Percentiles rank a stretch among this genome's conserved stretches.
Conservation (phyloP, 2,888 invertebrate genomes). For the Busseola fusca region DNA sequence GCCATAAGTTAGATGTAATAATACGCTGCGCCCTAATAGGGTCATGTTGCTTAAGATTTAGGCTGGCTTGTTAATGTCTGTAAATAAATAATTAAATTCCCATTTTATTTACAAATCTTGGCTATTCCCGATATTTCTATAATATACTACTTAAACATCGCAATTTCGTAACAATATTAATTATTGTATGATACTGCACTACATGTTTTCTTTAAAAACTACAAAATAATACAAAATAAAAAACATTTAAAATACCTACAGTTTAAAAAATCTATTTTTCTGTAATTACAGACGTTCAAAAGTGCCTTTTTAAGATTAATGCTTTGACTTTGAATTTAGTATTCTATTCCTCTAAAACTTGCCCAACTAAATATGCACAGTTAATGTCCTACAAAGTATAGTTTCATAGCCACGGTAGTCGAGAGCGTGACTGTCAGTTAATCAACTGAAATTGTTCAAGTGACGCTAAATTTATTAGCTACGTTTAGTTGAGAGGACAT, state of each 20-base stretch:
- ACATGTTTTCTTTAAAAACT: neutral
- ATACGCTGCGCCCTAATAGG: too few relatives aligned
- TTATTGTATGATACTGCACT: neutral
- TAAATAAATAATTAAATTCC: neutral
- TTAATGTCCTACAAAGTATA: constrained; percentile 5
- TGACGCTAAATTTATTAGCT: constrained; percentile 72
- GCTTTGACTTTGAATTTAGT: too few relatives aligned
- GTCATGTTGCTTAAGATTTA: too few relatives aligned
- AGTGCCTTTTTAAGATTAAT: too few relatives aligned
- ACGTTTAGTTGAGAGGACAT: constrained; percentile 31
- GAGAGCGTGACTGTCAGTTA: constrained; percentile 50
- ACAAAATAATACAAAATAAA: neutral
- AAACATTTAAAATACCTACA: neutral
- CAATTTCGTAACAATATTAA: neutral
- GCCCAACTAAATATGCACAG: neutral
- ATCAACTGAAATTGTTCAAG: constrained; percentile 74
- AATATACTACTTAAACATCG: neutral
- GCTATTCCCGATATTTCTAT: neutral
- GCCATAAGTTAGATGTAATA: too few relatives aligned
- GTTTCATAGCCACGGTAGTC: constrained; percentile 24
- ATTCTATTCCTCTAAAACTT: neutral
- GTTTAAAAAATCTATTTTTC: too few relatives aligned
- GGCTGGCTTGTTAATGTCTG: neutral
- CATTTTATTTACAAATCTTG: neutral
- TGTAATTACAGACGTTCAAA: too few relatives aligned